Base-by-base conservation (phyloP, 1,140 invertebrate species). In the Zaprionus gabonicus region DNA sequence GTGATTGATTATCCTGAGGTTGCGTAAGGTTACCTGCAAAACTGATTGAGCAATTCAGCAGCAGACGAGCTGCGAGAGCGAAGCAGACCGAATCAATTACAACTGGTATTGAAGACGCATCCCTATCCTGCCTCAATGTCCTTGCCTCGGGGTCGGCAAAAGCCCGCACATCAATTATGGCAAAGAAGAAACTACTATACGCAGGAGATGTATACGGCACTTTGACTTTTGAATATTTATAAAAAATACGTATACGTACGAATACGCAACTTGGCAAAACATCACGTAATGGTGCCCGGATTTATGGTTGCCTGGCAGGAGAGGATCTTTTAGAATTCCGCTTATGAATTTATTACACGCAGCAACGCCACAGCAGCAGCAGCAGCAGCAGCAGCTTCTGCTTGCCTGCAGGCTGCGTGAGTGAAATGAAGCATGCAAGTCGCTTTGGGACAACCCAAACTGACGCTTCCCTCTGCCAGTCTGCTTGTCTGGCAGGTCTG, bases 281-380 rank as follows among this genome's bases (percentile, higher is more conserved):
- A 84, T 84, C 81, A 84, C 81, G 81, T 84, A 84, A 70, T 70
- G 23, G 41, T 59, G 44, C 25, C n/a, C 44, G 60, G 62, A 73
- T 76, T 83, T 80, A 83, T 80, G 66, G 66, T 68, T 53, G 76
- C 62, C 77, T 53, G 76, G 65, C 73, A 65, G 73, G 46, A 67
- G 27, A 15, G 65, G 46, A 71, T 78, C 77, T 82, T 85, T 85
- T 84, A 70, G 76, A 85, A 85, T 85, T 85, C 76, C 76, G 71
- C 82, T 85, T 85, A 85, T 85, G 82, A 85, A 85, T 85, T 85
- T 85, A 85, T 85, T 70, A 85, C 78, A 80, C 25, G 25, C 28
- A 49, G 51, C 13, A 38, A 34, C 9, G 41, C 20, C 4, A n/a
- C 38, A 41, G 38, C 38, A 15, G 4, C 15, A 41, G 38, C 4